A percentile compares a stretch with the other conserved stretches of the same genome.
Conservation (phyloP, 2,888 invertebrate species). For the Pollenia amentaria region DNA sequence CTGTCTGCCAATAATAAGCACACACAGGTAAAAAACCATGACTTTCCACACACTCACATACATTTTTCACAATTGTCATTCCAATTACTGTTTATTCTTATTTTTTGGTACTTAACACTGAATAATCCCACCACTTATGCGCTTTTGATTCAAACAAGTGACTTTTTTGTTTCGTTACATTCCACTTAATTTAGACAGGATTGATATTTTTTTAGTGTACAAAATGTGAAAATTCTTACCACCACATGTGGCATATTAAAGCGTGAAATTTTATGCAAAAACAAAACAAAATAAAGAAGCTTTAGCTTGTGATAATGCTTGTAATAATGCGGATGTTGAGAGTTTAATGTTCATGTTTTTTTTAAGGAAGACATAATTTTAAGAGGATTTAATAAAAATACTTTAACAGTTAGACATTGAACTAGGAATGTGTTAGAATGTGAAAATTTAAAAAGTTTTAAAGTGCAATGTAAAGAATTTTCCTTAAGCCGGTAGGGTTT, state of each 20-base stretch:
- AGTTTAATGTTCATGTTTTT: conserved; percentile 13
- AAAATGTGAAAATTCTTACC: conserved; percentile 53
- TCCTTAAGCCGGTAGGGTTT: too few species aligned
- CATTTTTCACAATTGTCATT: conserved; percentile 46
- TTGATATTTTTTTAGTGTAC: conserved; percentile 15
- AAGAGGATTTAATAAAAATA: conserved; percentile 17
- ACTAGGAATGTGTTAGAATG: not conserved
- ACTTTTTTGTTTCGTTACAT: conserved; percentile 34
- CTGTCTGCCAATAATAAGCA: conserved; percentile 26
- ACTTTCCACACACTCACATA: conserved; percentile 61
- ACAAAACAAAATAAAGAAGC: conserved; percentile 29
- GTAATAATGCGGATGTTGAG: conserved; percentile 53
- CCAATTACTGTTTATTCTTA: not conserved
- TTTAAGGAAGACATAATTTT: conserved; percentile 9
- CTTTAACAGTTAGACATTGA: conserved; percentile 5
- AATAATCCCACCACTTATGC: conserved; percentile 61
- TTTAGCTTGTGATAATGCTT: conserved; percentile 64
- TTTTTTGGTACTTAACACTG: conserved; percentile 21
- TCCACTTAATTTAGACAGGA: conserved; percentile 31
- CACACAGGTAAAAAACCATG: conserved; percentile 72
- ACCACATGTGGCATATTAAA: conserved; percentile 73
- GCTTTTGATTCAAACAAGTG: conserved; percentile 35
- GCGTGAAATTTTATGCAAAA: conserved; percentile 59
- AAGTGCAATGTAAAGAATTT: too few species aligned
- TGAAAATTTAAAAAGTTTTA: too few species aligned